Conservation (phyloP, 2,888 invertebrate species). For the Sphaeridia pumilis region DNA sequence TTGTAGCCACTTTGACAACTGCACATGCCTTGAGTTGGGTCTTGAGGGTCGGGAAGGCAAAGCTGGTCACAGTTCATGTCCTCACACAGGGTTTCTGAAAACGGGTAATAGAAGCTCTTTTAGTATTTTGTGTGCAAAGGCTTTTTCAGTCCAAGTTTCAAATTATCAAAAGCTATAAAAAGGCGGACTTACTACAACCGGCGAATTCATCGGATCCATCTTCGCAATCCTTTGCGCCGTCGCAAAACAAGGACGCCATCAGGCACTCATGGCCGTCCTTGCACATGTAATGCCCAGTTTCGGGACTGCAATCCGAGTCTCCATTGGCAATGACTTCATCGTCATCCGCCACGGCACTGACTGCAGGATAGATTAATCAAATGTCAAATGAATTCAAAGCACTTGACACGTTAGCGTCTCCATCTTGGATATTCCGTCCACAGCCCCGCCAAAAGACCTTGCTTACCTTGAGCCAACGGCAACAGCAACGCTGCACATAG, state of each 20-base stretch:
- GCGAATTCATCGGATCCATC: slow-evolving; percentile 53
- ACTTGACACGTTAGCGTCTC: no score
- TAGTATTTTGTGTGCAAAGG: neutral
- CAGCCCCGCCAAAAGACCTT: no score
- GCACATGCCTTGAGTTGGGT: slow-evolving; percentile 49
- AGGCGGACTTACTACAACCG: slow-evolving; percentile 35
- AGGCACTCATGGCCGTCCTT: slow-evolving; percentile 42
- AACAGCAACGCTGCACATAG: neutral
- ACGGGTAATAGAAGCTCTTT: neutral
- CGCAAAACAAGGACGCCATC: slow-evolving; percentile 45
- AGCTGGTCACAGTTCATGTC: slow-evolving; percentile 21
- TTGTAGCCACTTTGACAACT: slow-evolving; percentile 80
- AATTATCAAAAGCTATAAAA: neutral
- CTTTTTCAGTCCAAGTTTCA: neutral
- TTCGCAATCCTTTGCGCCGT: slow-evolving; percentile 47
- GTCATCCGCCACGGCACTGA: no score
- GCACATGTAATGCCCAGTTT: slow-evolving; percentile 26
- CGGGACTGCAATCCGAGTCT: slow-evolving; percentile 20
- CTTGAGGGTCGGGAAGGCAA: slow-evolving; percentile 20
- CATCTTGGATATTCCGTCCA: no score
- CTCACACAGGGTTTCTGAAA: slow-evolving; percentile 12
- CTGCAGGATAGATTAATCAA: no score
- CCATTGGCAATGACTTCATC: no score
- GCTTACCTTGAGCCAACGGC: neutral
- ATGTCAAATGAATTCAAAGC: no score